These are phyloP conservation scores for Cuculus canorus DNA, from an alignment of 2,797 vertebrate species.

Conservation along the genomic window DNA sequence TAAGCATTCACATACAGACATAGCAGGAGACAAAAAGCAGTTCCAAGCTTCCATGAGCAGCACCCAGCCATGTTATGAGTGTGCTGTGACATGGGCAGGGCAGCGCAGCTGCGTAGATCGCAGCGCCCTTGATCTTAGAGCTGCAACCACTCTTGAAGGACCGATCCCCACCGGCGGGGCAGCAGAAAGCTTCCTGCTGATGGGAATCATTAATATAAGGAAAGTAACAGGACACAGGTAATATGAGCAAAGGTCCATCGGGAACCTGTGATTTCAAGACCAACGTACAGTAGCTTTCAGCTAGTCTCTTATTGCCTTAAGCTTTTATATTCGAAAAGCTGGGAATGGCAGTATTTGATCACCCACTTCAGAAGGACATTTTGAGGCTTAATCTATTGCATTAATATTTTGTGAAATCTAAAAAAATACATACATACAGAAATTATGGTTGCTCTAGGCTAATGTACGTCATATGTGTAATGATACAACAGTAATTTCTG, in stretches of 20 bases:
- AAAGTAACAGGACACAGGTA: background rate
- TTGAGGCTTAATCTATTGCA: background rate
- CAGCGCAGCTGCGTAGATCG: background rate
- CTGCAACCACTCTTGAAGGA: rapidly evolving
- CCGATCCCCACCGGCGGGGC: background rate
- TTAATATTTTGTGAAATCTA: background rate
- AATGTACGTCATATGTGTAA: background rate
- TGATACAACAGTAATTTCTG: background rate
- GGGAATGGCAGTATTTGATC: background rate
- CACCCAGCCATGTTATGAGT: rapidly evolving
- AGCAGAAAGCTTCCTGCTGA: background rate
- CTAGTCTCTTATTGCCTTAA: background rate
- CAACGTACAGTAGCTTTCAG: background rate
- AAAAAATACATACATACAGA: background rate
- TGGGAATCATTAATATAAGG: background rate
- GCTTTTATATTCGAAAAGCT: background rate
- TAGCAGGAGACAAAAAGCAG: background rate
- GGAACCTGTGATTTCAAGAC: background rate
- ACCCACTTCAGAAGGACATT: background rate
- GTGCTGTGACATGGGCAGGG: rapidly evolving
- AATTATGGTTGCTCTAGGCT: background rate
- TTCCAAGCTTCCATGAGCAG: background rate
- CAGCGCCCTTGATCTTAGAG: background rate
- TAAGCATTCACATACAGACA: background rate
- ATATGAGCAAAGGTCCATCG: background rate